Percentiles rank a stretch among this genome's conserved stretches.
phyloP scores from a whole-genome alignment of 2,113 vertebrate genomes.

The Oceanites oceanicus region DNA sequence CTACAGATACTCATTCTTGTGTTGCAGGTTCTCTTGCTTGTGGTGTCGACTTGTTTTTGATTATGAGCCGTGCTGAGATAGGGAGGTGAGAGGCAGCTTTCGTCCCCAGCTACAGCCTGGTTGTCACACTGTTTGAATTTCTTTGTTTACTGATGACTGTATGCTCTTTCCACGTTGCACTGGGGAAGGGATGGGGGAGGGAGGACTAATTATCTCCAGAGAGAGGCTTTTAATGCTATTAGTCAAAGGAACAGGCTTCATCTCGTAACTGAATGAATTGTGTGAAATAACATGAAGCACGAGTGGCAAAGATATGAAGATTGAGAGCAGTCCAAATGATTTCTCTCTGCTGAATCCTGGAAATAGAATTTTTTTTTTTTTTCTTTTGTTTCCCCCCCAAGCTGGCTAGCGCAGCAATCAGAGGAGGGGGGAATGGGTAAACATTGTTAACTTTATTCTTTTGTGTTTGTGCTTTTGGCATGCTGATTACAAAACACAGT shows the following conservation, averaged over 20 bases:
- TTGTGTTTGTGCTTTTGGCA: constrained; percentile 4
- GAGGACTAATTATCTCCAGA: not conserved
- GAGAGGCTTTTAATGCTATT: not conserved
- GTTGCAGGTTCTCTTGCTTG: not conserved
- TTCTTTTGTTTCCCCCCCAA: too few species aligned
- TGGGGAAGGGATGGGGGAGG: not conserved
- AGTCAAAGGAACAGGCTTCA: not conserved
- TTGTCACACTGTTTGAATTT: constrained; percentile 3
- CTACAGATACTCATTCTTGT: not conserved
- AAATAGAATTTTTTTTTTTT: not conserved
- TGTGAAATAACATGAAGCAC: not conserved
- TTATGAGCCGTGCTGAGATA: not conserved
- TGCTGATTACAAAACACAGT: not conserved
- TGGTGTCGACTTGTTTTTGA: not conserved
- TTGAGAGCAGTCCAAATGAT: not conserved
- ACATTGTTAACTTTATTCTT: not conserved
- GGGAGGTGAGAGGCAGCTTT: not conserved
- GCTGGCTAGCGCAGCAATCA: not conserved
- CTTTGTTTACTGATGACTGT: constrained; percentile 13
- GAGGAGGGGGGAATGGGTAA: not conserved
- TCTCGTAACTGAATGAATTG: not conserved
- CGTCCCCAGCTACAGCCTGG: not conserved
- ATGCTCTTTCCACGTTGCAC: not conserved
- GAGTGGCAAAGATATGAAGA: not conserved
- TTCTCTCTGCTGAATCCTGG: not conserved